phyloP scores from a whole-genome alignment of 2,797 vertebrate genomes.

The Ptychobarbus kaznakovi region DNA sequence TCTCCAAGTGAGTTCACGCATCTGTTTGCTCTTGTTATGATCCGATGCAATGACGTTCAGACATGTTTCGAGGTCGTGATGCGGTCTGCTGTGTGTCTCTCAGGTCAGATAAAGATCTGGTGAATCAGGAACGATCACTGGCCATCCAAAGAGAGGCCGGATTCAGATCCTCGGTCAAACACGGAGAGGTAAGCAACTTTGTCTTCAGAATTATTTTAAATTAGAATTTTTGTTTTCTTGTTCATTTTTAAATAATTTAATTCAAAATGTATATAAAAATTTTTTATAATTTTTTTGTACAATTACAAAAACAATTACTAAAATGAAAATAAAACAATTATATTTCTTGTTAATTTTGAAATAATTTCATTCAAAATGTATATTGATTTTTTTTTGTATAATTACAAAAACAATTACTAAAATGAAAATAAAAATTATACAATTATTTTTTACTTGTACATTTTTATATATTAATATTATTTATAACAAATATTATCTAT shows the following conservation, averaged over 20 bases:
- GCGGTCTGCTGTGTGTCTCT: slow-evolving; percentile 25
- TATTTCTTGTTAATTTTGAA: neutral
- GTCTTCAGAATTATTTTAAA: too few relatives aligned
- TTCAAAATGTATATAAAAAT: neutral
- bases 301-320: too few relatives aligned
- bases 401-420: too few relatives aligned
- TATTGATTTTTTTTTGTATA: neutral
- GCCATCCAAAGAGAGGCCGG: slow-evolving; percentile 66
- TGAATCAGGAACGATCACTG: slow-evolving; percentile 70
- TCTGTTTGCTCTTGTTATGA: neutral
- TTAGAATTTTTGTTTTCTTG: too few relatives aligned
- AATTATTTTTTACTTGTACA: too few relatives aligned
- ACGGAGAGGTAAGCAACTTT: slow-evolving; percentile 43
- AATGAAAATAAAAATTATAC: too few relatives aligned
- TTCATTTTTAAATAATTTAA: neutral
- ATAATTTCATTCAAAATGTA: neutral
- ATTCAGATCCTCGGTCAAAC: slow-evolving; percentile 56
- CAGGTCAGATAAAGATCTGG: slow-evolving; percentile 79
- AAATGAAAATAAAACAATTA: too few relatives aligned
- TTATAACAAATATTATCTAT: too few relatives aligned
- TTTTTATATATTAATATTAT: too few relatives aligned
- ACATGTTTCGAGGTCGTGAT: neutral
- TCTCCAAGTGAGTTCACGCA: slow-evolving; percentile 81
- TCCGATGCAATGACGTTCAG: neutral
- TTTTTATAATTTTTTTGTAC: neutral